A percentile compares a stretch with the other conserved stretches of the same genome.
phyloP scores from a whole-genome alignment of 2,797 vertebrate species.

The Tenualosa ilisha region DNA sequence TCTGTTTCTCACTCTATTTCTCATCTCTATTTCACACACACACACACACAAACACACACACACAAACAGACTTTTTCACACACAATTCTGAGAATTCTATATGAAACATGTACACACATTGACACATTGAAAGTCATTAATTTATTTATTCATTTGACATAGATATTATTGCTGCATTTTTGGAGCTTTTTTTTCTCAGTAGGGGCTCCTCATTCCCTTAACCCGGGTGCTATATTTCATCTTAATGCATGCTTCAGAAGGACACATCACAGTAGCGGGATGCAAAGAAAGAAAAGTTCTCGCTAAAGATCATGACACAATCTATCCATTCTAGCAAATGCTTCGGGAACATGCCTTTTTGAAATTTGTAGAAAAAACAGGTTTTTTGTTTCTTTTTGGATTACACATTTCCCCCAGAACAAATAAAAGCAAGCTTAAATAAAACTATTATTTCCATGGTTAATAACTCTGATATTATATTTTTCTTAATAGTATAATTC shows the following conservation, averaged over 20 bases:
- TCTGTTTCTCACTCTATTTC: no score
- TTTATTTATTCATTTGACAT: slow-evolving; percentile 51
- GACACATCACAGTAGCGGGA: slow-evolving; percentile 79
- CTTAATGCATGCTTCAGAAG: slow-evolving; percentile 77
- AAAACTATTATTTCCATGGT: slow-evolving; percentile 61
- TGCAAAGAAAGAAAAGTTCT: slow-evolving; percentile 78
- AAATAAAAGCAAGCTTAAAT: slow-evolving; percentile 62
- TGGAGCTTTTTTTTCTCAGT: slow-evolving; percentile 63
- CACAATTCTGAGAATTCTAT: slow-evolving; percentile 38
- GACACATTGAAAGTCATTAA: slow-evolving; percentile 32
- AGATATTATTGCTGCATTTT: slow-evolving; percentile 80
- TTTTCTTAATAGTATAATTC: slow-evolving; percentile 42
- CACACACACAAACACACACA: background rate
- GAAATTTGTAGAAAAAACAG: slow-evolving; percentile 49
- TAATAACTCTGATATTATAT: slow-evolving; percentile 23
- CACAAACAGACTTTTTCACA: background rate
- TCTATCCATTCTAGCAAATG: slow-evolving; percentile 80
- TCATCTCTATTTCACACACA: no score
- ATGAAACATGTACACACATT: slow-evolving; percentile 42
- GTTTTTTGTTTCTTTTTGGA: slow-evolving; percentile 45
- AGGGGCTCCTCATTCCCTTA: slow-evolving; percentile 67
- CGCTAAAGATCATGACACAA: slow-evolving; percentile 71
- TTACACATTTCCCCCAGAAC: slow-evolving; percentile 63
- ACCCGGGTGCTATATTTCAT: slow-evolving; percentile 70
- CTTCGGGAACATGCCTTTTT: slow-evolving; percentile 77